Evolutionary conservation across 2,797 vertebrate species (phyloP), one percentile per base, ranked within the genome.

Genomic region (Eidolon dupreanum): DNA sequence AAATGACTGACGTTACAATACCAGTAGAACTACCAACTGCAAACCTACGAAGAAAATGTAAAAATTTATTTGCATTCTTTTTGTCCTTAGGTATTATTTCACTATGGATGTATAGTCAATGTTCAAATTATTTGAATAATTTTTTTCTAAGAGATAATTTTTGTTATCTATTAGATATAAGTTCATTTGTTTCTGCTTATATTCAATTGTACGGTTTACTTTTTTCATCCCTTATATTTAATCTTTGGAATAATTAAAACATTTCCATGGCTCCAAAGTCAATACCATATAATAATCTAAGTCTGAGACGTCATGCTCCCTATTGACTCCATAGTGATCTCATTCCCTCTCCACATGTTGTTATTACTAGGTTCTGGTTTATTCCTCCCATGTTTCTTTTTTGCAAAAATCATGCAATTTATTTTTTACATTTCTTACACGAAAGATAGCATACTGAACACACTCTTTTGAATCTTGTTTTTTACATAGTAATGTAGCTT

Each of bases 201-300:
- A 43, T 68, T 85, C 51, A 68, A 3, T 65, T 70, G 77, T 36
- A 53, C 8, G 41, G 4, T n/a, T 82, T 68, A 20, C 6, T 92
- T 79, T 79, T 70, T 86, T 68, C 26, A 71, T 33, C 31, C 36
- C 8, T 77, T 81, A 9, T 82, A 38, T 46, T 38, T 53, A 57
- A 49, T 65, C 66, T 90, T 91, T 86, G 71, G 83, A 81, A 57
- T 57, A 79, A 65, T 75, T 88, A 46, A 92, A 82, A 55, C 17
- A 68, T 28, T 77, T 46, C 12, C 79, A 26, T 16, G 24, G 11
- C 43, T 66, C 20, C 26, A 22, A 77, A 70, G 4, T 57, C n/a
- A 81, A 1, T 49, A 7, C 41, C 38, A 17, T 49, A 20, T 59
- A 19, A 24, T 66, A 41, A 24, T 66, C 16, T 70, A 2, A 43